Conservation (phyloP, 2,113 vertebrate genomes). For the Chloroceryle aenea region DNA sequence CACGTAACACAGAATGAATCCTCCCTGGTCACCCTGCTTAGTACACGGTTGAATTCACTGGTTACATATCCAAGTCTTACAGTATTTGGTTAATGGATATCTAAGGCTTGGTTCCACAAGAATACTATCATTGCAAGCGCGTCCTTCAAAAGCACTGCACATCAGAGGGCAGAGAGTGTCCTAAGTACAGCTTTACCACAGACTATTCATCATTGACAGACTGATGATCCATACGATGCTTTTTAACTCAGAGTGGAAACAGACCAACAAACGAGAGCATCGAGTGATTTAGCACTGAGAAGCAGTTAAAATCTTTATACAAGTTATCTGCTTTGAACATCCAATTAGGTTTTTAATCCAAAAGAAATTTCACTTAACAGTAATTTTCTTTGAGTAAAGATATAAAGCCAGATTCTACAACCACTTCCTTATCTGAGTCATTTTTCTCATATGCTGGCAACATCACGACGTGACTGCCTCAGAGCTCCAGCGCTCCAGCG, state of each 20-base stretch:
- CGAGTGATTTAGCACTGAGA: not conserved
- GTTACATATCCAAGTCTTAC: not conserved
- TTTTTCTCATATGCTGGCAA: conserved; percentile 8
- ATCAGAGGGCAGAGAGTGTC: not conserved
- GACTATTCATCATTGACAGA: not conserved
- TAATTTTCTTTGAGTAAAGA: conserved; percentile 15
- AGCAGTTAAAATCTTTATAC: not conserved
- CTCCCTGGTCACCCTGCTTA: not conserved
- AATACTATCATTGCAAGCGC: rapidly evolving
- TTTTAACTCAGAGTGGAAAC: not conserved
- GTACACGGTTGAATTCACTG: not conserved
- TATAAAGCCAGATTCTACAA: conserved; percentile 48
- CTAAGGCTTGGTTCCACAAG: not conserved
- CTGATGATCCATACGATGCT: not conserved
- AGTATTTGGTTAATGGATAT: not conserved
- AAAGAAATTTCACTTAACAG: not conserved
- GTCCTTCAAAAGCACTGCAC: not conserved
- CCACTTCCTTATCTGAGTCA: conserved; percentile 58
- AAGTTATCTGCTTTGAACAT: not conserved
- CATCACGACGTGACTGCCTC: not conserved
- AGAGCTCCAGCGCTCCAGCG: not conserved
- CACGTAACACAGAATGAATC: not conserved
- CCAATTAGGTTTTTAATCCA: not conserved
- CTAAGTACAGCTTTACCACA: not conserved
- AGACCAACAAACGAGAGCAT: not conserved